A percentile compares a stretch with the other conserved stretches of the same genome.
These are phyloP conservation scores for Ceratitis capitata DNA, from an alignment of 1,140 invertebrate genomes.

Conservation along the genomic window DNA sequence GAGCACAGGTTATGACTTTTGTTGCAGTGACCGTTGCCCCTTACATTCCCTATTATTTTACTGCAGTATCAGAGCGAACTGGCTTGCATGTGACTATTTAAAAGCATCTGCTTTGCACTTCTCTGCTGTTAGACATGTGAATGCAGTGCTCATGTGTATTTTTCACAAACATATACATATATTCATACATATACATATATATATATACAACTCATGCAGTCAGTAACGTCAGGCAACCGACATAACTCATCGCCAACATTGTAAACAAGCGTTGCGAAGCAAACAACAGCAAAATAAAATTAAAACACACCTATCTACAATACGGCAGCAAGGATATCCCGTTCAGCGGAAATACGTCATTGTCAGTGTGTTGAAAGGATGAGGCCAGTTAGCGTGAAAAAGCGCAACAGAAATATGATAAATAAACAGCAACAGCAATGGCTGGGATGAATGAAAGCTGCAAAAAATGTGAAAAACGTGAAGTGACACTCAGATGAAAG, in stretches of 20 bases:
- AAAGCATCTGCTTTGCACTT: background rate
- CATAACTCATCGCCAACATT: constrained; percentile 15
- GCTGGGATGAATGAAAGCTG: background rate
- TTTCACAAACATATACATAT: too few relatives aligned
- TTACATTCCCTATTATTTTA: too few relatives aligned
- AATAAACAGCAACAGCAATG: background rate
- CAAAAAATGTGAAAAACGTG: background rate
- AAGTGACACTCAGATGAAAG: background rate
- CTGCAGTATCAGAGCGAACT: too few relatives aligned
- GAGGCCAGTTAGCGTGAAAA: background rate
- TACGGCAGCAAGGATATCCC: background rate
- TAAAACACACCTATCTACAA: background rate
- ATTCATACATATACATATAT: background rate
- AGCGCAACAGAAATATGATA: too few relatives aligned
- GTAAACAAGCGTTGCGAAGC: background rate
- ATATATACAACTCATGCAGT: background rate
- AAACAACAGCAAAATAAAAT: constrained; percentile 17
- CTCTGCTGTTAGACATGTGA: background rate
- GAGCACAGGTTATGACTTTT: too few relatives aligned
- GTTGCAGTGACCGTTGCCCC: too few relatives aligned
- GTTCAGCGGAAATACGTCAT: background rate
- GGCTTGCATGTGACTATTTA: background rate
- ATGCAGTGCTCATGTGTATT: background rate
- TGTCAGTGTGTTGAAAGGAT: background rate
- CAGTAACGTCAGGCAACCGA: background rate